Base-by-base conservation (phyloP, 2,113 vertebrate genomes). In the Calyptomena viridis region DNA sequence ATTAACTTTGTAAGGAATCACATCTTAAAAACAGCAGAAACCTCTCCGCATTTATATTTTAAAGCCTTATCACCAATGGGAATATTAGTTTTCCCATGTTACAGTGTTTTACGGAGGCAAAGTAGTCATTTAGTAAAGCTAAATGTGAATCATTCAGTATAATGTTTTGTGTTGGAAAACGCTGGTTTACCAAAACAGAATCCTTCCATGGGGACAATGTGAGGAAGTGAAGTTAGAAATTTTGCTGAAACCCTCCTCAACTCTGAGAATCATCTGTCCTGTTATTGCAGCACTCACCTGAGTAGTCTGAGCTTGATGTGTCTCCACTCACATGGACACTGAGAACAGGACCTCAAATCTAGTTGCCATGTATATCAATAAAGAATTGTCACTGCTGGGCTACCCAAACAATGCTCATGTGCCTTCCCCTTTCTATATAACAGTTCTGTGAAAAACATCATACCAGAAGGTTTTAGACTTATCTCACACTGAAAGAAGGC, bases 41-140 rank as follows among this genome's bases (percentile, higher is more conserved):
- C 84, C 53, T 47, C 37, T 71, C 37, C 7, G 10, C 28, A 66
- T 81, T 91, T 94, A 19, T 86, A 71, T 84, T 93, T 90, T 92
- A 90, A 92, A 94, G 35, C 35, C 47, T 81, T 81, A 40, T 60
- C 50, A 56, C 60, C 84, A 47, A 23, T 28, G 64, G 56, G 73
- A 90, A 72, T 95, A 93, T 90, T 81, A 37, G 4, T 81, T 97
- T 95, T 90, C 52, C 76, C 35, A 31, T 52, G 47, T 52, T 74
- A 10, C 52, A 58, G 25, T 73, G 66, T 87, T 96, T 87, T 69
- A 87, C 14, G 2, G 69, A 58, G 37, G 42, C 23, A 83, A 88
- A 79, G 73, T 55, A 69, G 27, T 73, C 6, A 56, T 87, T 94
- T 69, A 87, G 20, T 68, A 82, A 77, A 58, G 14, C 28, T 92